A percentile compares a stretch with the other conserved stretches of the same genome.
Evolutionary conservation across 53 echinoderm and acorn worm genomes (phyloP).

Genomic region (Pentamera pediparva): DNA sequence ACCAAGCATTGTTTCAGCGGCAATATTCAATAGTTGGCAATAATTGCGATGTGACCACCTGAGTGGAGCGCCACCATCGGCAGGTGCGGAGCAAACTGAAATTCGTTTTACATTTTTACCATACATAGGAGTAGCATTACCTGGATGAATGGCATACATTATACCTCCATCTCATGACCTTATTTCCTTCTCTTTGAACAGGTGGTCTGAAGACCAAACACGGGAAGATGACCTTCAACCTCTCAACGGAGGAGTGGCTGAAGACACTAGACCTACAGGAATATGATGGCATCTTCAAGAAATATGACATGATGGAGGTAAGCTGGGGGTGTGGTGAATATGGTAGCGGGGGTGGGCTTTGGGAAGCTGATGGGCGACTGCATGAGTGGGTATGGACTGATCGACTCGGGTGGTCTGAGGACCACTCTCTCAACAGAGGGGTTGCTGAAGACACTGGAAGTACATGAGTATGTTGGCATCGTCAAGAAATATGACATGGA

Average conservation of each 20-base stretch:
- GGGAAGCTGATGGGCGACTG: too few relatives aligned
- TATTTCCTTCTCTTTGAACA: slow-evolving; percentile 5
- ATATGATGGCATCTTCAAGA: slow-evolving; percentile 58
- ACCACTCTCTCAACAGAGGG: slow-evolving; percentile 61
- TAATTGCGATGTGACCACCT: too few relatives aligned
- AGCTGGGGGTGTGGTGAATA: too few relatives aligned
- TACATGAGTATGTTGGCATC: slow-evolving; percentile 61
- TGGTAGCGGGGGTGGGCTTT: too few relatives aligned
- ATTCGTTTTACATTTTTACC: too few relatives aligned
- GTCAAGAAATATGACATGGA: slow-evolving; percentile 57
- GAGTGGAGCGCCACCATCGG: too few relatives aligned
- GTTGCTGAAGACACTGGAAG: slow-evolving; percentile 75
- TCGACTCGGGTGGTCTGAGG: slow-evolving; percentile 52
- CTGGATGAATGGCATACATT: too few relatives aligned
- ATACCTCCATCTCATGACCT: background rate
- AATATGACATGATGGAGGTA: slow-evolving; percentile 66
- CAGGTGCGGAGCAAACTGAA: too few relatives aligned
- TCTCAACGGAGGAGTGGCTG: slow-evolving; percentile 71
- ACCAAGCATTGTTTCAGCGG: too few relatives aligned
- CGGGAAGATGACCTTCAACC: slow-evolving; percentile 57
- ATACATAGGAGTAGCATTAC: too few relatives aligned
- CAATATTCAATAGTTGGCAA: too few relatives aligned
- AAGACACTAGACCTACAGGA: slow-evolving; percentile 76
- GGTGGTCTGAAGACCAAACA: slow-evolving; percentile 49
- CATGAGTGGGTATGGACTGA: too few relatives aligned